Base-by-base conservation (phyloP, 2,888 invertebrate genomes). In the Drosophila hawaiiensis region DNA sequence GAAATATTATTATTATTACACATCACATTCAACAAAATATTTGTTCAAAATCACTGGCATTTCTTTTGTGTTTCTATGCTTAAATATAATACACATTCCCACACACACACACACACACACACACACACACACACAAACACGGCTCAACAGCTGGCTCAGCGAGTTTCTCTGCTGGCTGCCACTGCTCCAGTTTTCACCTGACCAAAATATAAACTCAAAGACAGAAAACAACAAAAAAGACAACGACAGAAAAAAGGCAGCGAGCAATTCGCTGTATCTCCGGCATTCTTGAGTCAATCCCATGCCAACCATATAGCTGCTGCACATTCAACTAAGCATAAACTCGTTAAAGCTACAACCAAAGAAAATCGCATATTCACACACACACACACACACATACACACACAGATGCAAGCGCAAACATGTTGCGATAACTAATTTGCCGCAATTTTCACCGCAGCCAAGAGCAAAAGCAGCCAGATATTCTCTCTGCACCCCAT, bases 391-490 rank as follows among this genome's bases (percentile, higher is more conserved):
- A 49, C 49, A 47, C 50, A 33, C 39, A 41, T 47, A 33, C 39
- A 43, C 22, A 47, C 4, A 50, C 19, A 39, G 37, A 60, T 28
- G 54, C 10, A 50, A 39, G 68, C 29, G 47, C 31, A 43, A 72
- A 66, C 47, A 53, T 67, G 73, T 68, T 81, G 68, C 71, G 72
- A 74, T 78, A 85, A 63, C 85, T 84, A 85, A 85, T 85, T 85
- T 84, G 68, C 85, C 60, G 63, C 85, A 82, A 84, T 85, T 85
- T 84, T 84, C 88, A 87, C 84, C 80, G 73, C 69, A 73, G 49
- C 55, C 39, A 63, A 66, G 63, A 72, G 52, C 83, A 62, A 35
- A 52, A 66, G 31, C 50, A 55, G 31, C 55, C 54, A 63, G 33
- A 77, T 64, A 75, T 55, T 58, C 64, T 64, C 67, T 67, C 66